phyloP scores from a whole-genome alignment of 2,797 vertebrate genomes.

The Muscicapa striata region DNA sequence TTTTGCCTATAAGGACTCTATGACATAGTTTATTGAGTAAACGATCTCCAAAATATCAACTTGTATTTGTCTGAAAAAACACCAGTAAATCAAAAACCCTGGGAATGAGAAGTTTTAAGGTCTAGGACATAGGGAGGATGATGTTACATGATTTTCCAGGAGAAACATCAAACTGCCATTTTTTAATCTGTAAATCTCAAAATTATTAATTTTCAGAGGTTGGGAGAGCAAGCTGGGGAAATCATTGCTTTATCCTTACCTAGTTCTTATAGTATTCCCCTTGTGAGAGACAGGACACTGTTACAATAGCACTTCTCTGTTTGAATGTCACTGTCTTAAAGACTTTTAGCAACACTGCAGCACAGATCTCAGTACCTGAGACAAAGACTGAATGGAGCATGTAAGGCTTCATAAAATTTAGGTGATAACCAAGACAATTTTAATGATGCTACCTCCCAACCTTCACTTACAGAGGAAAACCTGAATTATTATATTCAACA shows the following conservation, averaged over 20 bases:
- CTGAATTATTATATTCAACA: background rate
- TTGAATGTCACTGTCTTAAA: background rate
- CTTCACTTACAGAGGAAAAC: background rate
- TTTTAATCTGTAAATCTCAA: background rate
- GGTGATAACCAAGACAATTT: background rate
- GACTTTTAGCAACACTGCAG: background rate
- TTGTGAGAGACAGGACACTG: background rate
- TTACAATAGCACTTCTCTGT: background rate
- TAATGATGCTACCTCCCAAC: background rate
- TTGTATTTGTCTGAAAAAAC: background rate
- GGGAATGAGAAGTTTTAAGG: background rate
- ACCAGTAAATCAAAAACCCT: background rate
- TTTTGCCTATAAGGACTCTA: background rate
- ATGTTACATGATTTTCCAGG: background rate
- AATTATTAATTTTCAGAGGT: background rate
- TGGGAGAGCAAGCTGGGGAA: background rate
- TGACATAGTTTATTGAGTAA: background rate
- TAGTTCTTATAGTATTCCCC: background rate
- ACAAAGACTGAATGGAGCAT: background rate
- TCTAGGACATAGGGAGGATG: background rate
- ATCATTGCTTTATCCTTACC: background rate
- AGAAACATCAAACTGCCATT: background rate
- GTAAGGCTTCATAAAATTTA: background rate
- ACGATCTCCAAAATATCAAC: background rate
- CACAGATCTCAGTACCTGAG: background rate